phyloP scores from a whole-genome alignment of 2,797 vertebrate genomes.

The Chanos chanos region DNA sequence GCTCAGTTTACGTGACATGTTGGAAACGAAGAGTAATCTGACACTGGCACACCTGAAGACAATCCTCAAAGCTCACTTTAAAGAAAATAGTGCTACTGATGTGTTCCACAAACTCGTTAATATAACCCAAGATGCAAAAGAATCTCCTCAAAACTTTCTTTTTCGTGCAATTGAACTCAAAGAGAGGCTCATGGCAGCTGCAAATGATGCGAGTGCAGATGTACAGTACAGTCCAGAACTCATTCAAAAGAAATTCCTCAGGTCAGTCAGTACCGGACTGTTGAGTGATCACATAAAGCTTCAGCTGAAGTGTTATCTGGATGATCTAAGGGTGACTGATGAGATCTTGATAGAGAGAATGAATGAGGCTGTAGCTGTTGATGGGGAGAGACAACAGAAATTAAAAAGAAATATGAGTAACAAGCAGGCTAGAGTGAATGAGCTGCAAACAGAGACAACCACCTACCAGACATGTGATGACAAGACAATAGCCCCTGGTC shows the following conservation, averaged over 20 bases:
- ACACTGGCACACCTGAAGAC: not conserved
- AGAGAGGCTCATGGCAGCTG: not conserved
- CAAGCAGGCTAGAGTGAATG: too few relatives aligned
- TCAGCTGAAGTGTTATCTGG: slow-evolving; percentile 12
- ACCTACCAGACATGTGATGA: too few relatives aligned
- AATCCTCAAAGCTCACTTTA: not conserved
- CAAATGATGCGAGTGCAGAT: not conserved
- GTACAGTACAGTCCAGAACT: too few relatives aligned
- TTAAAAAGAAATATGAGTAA: too few relatives aligned
- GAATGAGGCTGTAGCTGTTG: slow-evolving; percentile 12
- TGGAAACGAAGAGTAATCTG: not conserved
- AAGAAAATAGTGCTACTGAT: not conserved
- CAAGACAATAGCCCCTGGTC: too few relatives aligned
- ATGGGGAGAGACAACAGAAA: slow-evolving; percentile 11
- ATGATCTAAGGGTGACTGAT: slow-evolving; percentile 7
- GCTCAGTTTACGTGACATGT: not conserved
- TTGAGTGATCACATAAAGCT: slow-evolving; percentile 17
- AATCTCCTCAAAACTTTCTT: not conserved
- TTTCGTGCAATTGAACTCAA: not conserved
- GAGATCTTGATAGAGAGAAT: slow-evolving; percentile 9
- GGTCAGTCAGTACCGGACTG: slow-evolving; percentile 6
- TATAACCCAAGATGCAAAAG: not conserved
- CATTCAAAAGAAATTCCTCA: not conserved
- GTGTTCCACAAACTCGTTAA: not conserved
- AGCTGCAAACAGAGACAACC: too few relatives aligned